Base-by-base conservation (phyloP, 2,888 invertebrate genomes). In the Dynastes tityus region DNA sequence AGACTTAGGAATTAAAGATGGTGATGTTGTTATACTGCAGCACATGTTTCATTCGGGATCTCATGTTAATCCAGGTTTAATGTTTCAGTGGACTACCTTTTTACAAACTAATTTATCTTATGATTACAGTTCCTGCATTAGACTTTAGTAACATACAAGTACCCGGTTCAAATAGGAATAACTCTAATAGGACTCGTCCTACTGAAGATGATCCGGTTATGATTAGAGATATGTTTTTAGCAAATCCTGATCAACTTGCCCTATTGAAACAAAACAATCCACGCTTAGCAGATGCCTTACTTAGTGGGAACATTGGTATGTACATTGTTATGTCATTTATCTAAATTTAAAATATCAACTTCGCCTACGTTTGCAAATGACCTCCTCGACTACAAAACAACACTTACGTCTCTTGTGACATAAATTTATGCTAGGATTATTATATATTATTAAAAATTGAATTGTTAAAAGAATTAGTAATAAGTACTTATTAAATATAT, bases 231-330 rank as follows among this genome's bases (percentile, higher is more conserved):
- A 95, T 96, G 94, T 94, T 97, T 84, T 88, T 97, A 63, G 94
- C 94, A 40, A 97, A 97, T 89, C 98, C 98, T 0, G 96, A 97
- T 86, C 96, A 98, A 87, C 89, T 98, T 78, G 95, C 98, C 0
- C 88, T 98, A 79, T 90, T 98, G 6, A 96, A 97, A 87, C 97
- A 98, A 88, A 96, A 98, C 85, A 98, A 98, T 90, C 96, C 98
- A 5, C 91, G 94, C 82, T 89, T 98, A 79, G 98, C 98, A 9
- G 98, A 98, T 88, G 98, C 98, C 22, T 89, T 98, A 37, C 90
- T 96, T 0, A 95, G 95, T 84, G 97, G 96, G 37, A 95, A 94
- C 88, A 91, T 96, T 82, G 95, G 94, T 94, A 88, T 86, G 89
- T 81, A 63, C 13, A 16, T 37, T 37, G 32, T 37, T 37, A 5